Evolutionary conservation across 2,888 invertebrate genomes (phyloP).

Genomic region (Drosophila greeni): DNA sequence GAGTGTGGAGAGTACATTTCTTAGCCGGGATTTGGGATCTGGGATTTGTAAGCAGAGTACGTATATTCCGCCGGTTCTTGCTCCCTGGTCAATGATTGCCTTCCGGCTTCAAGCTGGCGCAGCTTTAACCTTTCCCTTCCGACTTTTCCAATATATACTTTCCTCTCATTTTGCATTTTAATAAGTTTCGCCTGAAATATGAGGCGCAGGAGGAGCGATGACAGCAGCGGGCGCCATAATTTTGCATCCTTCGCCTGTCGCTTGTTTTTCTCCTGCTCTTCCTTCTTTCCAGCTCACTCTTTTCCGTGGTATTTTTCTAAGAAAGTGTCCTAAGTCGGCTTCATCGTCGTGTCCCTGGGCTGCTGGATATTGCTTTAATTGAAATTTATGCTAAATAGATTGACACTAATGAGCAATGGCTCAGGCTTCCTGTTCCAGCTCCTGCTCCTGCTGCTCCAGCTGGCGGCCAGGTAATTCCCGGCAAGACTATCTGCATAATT

Average conservation of each 20-base stretch:
- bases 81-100: conserved; percentile 28
- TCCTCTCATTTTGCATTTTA: conserved; percentile 68
- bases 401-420: conserved; percentile 73
- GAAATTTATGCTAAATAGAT: conserved; percentile 75
- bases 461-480: conserved; percentile 53
- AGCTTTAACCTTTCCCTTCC: conserved; percentile 2
- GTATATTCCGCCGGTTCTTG: neutral
- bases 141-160: conserved; percentile 45
- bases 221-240: conserved; percentile 52
- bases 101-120: neutral
- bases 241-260: conserved; percentile 37
- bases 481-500: conserved; percentile 67
- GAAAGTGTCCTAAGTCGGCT: conserved; percentile 58
- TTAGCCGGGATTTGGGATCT: conserved; percentile 27
- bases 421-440: conserved; percentile 31
- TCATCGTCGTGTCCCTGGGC: conserved; percentile 47
- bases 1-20: conserved; percentile 33
- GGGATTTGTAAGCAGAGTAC: conserved; percentile 1
- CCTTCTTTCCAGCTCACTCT: neutral
- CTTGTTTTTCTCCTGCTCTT: conserved; percentile 14
- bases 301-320: conserved; percentile 51
- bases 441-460: conserved; percentile 3
- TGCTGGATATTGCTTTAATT: conserved; percentile 73
- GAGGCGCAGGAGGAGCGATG: conserved; percentile 38
- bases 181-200: conserved; percentile 70